A percentile compares a stretch with the other conserved stretches of the same genome.
These are phyloP conservation scores for Trichomycterus rosablanca DNA, from an alignment of 2,113 vertebrate genomes.

Conservation along the genomic window DNA sequence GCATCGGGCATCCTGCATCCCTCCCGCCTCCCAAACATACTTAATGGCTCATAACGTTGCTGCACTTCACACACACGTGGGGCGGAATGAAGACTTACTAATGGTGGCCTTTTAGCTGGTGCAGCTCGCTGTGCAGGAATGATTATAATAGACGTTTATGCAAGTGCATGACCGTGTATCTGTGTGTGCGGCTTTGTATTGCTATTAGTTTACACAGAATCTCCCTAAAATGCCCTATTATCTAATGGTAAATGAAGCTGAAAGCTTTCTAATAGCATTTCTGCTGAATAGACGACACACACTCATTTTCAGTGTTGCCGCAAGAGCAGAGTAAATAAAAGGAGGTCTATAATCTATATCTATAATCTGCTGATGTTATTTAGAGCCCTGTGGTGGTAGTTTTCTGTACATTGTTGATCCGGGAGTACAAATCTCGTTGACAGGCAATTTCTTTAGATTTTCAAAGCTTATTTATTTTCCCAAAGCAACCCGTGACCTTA, in stretches of 20 bases:
- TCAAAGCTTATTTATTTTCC: too few species aligned
- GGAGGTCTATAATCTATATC: background rate
- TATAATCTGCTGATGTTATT: background rate
- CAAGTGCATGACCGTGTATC: background rate
- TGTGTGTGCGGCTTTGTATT: background rate
- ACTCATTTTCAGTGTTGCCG: too few species aligned
- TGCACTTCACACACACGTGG: conserved; percentile 49
- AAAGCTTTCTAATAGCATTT: conserved; percentile 20
- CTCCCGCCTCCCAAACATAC: conserved; percentile 38
- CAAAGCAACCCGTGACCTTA: too few species aligned
- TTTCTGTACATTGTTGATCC: too few species aligned
- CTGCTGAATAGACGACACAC: background rate
- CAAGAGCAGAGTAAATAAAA: too few species aligned
- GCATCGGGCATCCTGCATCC: conserved; percentile 31
- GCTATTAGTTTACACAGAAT: conserved; percentile 4
- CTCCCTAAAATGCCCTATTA: background rate
- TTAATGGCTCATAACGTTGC: conserved; percentile 49
- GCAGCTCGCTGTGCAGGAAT: conserved; percentile 9
- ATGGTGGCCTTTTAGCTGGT: conserved; percentile 31
- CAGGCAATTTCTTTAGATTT: too few species aligned
- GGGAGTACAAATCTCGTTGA: too few species aligned
- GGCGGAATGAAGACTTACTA: conserved; percentile 37
- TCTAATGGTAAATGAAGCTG: background rate
- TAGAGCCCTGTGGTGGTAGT: background rate
- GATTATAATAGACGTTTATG: conserved; percentile 29